A percentile compares a stretch with the other conserved stretches of the same genome.
Conservation (phyloP, 2,888 invertebrate species). For the Rhopalosiphum nymphaeae region DNA sequence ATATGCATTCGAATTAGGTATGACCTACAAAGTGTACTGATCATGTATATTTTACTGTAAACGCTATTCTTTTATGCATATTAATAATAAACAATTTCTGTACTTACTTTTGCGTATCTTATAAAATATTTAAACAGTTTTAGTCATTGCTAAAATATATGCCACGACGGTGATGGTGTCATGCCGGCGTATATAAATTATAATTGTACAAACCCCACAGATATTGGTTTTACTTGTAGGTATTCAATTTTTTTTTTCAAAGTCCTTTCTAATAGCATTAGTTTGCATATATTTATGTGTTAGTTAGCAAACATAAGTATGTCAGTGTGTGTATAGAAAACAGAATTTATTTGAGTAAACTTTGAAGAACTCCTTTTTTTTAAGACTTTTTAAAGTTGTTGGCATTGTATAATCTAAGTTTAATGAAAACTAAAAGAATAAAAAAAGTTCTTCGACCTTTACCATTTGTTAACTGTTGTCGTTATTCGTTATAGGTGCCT, state of each 20-base stretch:
- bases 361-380: neutral
- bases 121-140: neutral
- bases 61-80: neutral
- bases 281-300: neutral
- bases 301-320: neutral
- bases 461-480: neutral
- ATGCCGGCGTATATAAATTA: neutral
- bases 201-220: neutral
- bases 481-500: neutral
- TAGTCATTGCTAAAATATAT: neutral
- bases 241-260: neutral
- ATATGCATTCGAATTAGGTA: neutral
- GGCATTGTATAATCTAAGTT: neutral
- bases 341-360: neutral
- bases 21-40: neutral
- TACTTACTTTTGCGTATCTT: neutral
- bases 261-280: neutral
- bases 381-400: neutral
- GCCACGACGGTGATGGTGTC: neutral
- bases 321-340: neutral
- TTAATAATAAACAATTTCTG: neutral
- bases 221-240: constrained; percentile 5
- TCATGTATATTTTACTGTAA: neutral
- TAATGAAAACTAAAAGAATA: neutral
- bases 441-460: neutral